Base-by-base conservation (phyloP, 2,113 vertebrate species). In the Mirounga angustirostris region DNA sequence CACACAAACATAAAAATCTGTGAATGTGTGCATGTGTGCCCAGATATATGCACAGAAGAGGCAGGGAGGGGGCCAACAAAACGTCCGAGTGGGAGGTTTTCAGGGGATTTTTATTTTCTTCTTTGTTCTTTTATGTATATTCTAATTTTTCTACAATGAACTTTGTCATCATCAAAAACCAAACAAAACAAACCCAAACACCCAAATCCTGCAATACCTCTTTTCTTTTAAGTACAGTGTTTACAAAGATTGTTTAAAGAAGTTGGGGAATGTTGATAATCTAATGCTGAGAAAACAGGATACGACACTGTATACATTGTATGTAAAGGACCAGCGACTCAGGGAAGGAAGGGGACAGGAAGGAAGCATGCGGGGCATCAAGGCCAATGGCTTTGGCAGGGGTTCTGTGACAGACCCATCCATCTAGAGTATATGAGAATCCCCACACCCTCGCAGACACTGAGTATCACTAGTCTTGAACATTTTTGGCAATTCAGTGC, bases 251-350 rank as follows among this genome's bases (percentile, higher is more conserved):
- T 54, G 91, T 95, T 89, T 91, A 65, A 90, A 76, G 69, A 52
- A 43, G 7, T 22, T 5, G 63, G 78, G 76, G 56, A 65, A 91
- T 43, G 52, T 10, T 69, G 61, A 54, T 52, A 19, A 40, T 46
- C 61, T 86, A 54, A 56, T 13, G 36, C 56, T 16, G 52, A 33
- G 28, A 74, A 92, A 92, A 97, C 93, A 97, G 96, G 96, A 97
- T 87, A 36, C 24, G 2, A 63, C 3, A 0, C 8, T 85, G 80
- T 92, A 22, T 40, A 89, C 59, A 67, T 54, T 0, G 0, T 22
- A 89, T 56, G 78, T 58, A 26, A 91, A 92, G 87, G 89, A 43
- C 18, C 16, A 92, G 84, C 28, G 15, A n/a, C 50, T 40, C 19
- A 11, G 87, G 69, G 80, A 52, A 50, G 88, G 61, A 65, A 89